phyloP scores from a whole-genome alignment of 2,113 vertebrate species.

The Globicephala melas region DNA sequence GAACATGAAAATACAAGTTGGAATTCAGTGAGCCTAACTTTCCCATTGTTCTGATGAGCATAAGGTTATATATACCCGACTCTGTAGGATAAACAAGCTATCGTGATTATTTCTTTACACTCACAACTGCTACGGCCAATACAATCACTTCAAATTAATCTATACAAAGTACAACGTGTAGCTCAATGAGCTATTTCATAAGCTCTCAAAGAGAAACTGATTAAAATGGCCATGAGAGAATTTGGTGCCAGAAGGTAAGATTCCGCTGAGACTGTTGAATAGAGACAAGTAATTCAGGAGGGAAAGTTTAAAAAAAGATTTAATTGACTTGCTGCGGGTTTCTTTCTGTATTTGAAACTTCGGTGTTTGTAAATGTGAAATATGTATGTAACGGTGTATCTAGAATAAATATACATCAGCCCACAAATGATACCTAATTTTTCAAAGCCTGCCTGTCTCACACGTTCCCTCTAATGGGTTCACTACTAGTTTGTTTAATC shows the following conservation, averaged over 20 bases:
- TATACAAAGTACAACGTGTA: neutral
- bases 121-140: neutral
- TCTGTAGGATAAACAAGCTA: constrained; percentile 7
- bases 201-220: neutral
- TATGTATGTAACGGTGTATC: neutral
- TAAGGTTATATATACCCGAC: neutral
- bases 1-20: neutral
- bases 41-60: neutral
- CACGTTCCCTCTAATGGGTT: neutral
- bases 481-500: neutral
- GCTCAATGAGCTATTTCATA: neutral
- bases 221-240: neutral
- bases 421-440: neutral
- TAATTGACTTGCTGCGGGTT: neutral
- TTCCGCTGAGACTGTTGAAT: neutral
- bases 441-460: constrained; percentile 37
- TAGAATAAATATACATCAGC: neutral
- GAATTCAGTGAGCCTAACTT: neutral
- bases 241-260: neutral
- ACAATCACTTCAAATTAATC: neutral
- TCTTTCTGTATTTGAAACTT: neutral
- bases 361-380: neutral
- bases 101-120: neutral
- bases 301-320: constrained; percentile 7
- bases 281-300: neutral